Base-by-base conservation (phyloP, 2,888 invertebrate species). In the Zaprionus lineosus region DNA sequence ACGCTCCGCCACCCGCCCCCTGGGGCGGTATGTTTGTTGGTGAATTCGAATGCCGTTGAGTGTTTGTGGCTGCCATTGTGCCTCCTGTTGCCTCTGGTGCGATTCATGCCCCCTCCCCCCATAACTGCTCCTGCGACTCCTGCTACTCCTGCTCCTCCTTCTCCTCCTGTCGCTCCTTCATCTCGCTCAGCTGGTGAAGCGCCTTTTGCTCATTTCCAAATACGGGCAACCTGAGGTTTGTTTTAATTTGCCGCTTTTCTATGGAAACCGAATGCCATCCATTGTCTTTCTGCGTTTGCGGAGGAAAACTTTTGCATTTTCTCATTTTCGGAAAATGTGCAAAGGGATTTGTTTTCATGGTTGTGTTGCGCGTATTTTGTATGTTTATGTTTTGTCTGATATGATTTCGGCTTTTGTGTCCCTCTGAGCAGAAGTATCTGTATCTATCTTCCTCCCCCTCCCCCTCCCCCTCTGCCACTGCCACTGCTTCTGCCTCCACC, bases 191-290 rank as follows among this genome's bases (percentile, higher is more conserved):
- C n/a, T n/a, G n/a, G n/a, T n/a, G n/a, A n/a, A n/a, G 18, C 28
- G 58, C 48, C 56, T 68, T 63, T 77, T 74, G 74, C 77, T 79
- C 81, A 79, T 83, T 83, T 85, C 63, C 76, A 68, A 76, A 83
- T 85, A 82, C 82, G 86, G 84, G 82, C 82, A 79, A 85, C 82
- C 82, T 82, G 82, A 82, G 82, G 85, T 85, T 82, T 85, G 86
- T 76, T 81, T 82, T 82, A 85, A 84, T 85, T 85, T 85, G 76
- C 76, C 74, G 64, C 64, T 71, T 76, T 73, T 76, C 85, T 81
- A 83, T 73, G 76, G 57, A 11, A 34, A 44, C 11, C 12, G 33
- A 37, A 40, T 59, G 55, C 60, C 46, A 19, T 33, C 53, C 63
- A 55, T 57, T 56, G 64, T 68, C 81, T 85, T 79, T 75, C 53